Evolutionary conservation across 1,140 invertebrate genomes (phyloP).

Genomic region (Campoletis sonorensis): DNA sequence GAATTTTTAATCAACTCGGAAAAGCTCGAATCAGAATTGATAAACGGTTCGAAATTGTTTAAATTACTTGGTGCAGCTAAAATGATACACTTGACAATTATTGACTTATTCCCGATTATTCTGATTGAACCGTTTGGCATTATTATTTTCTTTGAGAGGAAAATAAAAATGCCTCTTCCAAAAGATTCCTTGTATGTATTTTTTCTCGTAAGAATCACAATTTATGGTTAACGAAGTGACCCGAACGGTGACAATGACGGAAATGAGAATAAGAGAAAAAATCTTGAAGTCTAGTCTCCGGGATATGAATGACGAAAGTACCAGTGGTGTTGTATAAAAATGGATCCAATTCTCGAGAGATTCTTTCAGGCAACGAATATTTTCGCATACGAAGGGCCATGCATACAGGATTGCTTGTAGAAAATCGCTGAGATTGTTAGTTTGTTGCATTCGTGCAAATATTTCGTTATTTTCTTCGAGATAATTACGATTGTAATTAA

Average conservation of each 20-base stretch:
- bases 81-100: no score
- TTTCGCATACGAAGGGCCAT: background rate
- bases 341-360: background rate
- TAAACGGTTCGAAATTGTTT: no score
- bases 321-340: background rate
- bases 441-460: constrained; percentile 61
- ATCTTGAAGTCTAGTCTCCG: background rate
- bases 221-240: background rate
- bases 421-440: constrained; percentile 60
- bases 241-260: background rate
- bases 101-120: no score
- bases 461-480: constrained; percentile 56
- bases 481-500: constrained; percentile 76
- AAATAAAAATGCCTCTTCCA: no score
- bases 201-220: background rate
- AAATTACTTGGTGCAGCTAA: no score
- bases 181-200: background rate
- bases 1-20: no score
- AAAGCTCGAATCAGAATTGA: no score
- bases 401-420: background rate
- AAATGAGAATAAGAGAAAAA: background rate
- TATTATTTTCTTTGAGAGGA: no score
- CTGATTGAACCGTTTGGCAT: no score
- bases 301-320: constrained; percentile 4
- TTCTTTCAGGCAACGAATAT: background rate